These are phyloP conservation scores for Sminthurides bifidus DNA, from an alignment of 1,140 invertebrate species.

Conservation along the genomic window DNA sequence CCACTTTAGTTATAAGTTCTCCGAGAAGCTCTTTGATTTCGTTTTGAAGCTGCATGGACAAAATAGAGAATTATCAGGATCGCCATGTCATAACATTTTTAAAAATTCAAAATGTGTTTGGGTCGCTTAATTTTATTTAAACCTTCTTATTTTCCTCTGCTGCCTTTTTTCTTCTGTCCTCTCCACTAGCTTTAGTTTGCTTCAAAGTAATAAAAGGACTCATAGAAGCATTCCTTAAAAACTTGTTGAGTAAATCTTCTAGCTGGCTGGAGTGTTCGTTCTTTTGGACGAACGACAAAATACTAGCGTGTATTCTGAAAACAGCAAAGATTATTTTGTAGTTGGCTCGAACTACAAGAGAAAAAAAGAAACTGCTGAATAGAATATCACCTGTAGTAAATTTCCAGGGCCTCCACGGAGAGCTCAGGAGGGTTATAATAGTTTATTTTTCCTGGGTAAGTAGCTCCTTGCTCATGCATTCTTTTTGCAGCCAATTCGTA, in stretches of 20 bases:
- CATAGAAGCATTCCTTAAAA: slow-evolving; percentile 35
- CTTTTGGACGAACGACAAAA: slow-evolving; percentile 70
- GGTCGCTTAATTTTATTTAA: neutral
- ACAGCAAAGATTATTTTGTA: slow-evolving; percentile 1
- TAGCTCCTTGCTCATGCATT: slow-evolving; percentile 64
- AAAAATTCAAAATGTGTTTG: too few relatives aligned
- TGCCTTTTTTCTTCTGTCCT: slow-evolving; percentile 15
- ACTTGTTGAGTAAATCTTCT: slow-evolving; percentile 33
- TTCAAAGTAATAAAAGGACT: slow-evolving; percentile 38
- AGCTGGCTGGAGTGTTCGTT: slow-evolving; percentile 41
- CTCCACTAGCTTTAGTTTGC: slow-evolving; percentile 15
- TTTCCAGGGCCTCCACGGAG: slow-evolving; percentile 79
- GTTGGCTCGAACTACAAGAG: slow-evolving; percentile 1
- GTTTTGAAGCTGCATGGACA: slow-evolving; percentile 5
- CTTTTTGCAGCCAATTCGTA: slow-evolving; percentile 61
- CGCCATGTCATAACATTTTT: too few relatives aligned
- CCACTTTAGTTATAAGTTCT: slow-evolving; percentile 9
- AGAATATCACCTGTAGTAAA: slow-evolving; percentile 39
- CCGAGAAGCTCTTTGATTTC: slow-evolving; percentile 5
- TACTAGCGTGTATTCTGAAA: slow-evolving; percentile 61
- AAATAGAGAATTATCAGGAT: too few relatives aligned
- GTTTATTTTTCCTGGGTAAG: slow-evolving; percentile 72
- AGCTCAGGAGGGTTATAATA: slow-evolving; percentile 70
- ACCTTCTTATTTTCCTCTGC: slow-evolving; percentile 19
- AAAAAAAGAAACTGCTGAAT: neutral